These are phyloP conservation scores for Netelia melanura DNA, from an alignment of 2,888 invertebrate species.

Conservation along the genomic window DNA sequence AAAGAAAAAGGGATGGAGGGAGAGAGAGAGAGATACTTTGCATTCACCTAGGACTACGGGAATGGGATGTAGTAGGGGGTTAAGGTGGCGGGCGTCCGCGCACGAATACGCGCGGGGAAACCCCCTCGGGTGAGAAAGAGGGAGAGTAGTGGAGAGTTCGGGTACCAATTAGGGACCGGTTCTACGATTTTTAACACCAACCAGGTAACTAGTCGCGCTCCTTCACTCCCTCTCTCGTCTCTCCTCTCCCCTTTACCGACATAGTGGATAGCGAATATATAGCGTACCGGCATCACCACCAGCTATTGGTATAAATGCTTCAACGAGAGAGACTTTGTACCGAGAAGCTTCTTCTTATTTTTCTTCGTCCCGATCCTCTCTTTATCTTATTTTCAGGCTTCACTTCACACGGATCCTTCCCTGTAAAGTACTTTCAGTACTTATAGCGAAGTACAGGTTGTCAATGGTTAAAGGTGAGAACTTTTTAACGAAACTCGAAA, in stretches of 20 bases:
- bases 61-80: conserved; percentile 30
- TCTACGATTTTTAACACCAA: conserved; percentile 68
- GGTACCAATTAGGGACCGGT: conserved; percentile 77
- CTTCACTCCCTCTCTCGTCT: conserved; percentile 33
- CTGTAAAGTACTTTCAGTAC: neutral
- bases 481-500: neutral
- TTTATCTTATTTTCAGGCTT: neutral
- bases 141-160: conserved; percentile 61
- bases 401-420: neutral
- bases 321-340: conserved; percentile 5
- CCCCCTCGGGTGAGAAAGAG: conserved; percentile 29
- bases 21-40: conserved; percentile 43
- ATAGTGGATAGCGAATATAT: neutral
- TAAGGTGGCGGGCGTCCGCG: conserved; percentile 18
- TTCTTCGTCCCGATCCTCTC: neutral
- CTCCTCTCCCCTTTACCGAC: neutral
- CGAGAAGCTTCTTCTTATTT: conserved; percentile 14
- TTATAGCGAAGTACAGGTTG: neutral
- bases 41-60: conserved; percentile 50
- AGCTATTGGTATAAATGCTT: neutral
- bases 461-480: neutral
- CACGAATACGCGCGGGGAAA: conserved; percentile 36
- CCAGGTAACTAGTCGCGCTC: conserved; percentile 64
- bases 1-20: conserved; percentile 15
- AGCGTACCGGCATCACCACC: neutral